Evolutionary conservation across 2,888 invertebrate genomes (phyloP).

Genomic region (Agonopterix heracliana): DNA sequence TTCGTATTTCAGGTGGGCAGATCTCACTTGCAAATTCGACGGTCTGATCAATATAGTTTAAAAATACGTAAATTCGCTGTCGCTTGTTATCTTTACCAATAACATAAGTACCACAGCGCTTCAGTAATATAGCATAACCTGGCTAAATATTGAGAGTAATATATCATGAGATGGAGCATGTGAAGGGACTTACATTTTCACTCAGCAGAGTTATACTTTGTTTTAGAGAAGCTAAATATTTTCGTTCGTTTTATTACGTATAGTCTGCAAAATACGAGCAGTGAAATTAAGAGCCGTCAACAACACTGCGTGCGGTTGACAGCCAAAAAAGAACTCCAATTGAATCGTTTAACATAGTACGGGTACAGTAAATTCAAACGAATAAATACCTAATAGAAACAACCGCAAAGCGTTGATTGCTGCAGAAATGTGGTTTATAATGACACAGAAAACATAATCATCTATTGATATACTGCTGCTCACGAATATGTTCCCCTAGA

Average conservation of each 20-base stretch:
- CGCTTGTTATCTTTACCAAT: neutral
- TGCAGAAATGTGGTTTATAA: too few species aligned
- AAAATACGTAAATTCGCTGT: neutral
- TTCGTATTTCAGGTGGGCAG: too few species aligned
- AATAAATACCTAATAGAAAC: too few species aligned
- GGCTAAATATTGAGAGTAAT: constrained; percentile 36
- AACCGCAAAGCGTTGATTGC: too few species aligned
- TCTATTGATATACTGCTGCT: too few species aligned
- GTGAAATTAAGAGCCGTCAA: constrained; percentile 7
- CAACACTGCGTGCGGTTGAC: neutral
- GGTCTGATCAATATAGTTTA: too few species aligned
- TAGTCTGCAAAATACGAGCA: neutral
- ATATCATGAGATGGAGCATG: constrained; percentile 35
- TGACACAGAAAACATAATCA: too few species aligned
- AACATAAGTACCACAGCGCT: constrained; percentile 16
- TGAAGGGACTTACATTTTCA: constrained; percentile 8
- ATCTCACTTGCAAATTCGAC: too few species aligned
- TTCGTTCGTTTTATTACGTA: constrained; percentile 3
- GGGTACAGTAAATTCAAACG: neutral
- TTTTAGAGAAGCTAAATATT: constrained; percentile 1
- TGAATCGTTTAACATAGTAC: neutral
- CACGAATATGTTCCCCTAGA: too few species aligned
- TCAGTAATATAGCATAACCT: constrained; percentile 24
- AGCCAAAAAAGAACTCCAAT: too few species aligned
- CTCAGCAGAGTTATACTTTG: neutral